A percentile compares a stretch with the other conserved stretches of the same genome.
Evolutionary conservation across 2,797 vertebrate genomes (phyloP).

Genomic region (Arctocebus calabarensis): DNA sequence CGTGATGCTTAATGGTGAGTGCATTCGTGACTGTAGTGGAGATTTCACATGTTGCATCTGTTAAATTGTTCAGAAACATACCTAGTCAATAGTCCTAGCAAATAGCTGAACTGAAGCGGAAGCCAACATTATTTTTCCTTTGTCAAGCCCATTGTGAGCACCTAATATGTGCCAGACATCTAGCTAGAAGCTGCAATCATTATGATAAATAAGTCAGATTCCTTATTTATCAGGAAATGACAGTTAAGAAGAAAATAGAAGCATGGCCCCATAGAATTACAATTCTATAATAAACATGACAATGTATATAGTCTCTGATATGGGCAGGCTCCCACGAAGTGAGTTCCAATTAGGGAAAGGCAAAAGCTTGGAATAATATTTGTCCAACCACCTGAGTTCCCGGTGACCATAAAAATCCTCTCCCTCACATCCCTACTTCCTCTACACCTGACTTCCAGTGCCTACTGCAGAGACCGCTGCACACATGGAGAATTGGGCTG

Average conservation of each 20-base stretch:
- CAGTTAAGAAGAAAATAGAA: not conserved
- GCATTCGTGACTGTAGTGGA: not conserved
- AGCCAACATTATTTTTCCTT: not conserved
- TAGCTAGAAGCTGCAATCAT: not conserved
- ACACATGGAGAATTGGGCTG: not conserved
- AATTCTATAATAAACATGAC: not conserved
- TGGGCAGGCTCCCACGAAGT: not conserved
- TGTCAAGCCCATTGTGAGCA: not conserved
- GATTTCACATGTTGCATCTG: not conserved
- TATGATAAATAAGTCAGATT: not conserved
- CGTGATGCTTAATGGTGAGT: not conserved
- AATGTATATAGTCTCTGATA: not conserved
- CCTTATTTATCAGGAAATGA: not conserved
- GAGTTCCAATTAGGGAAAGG: not conserved
- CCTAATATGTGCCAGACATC: not conserved
- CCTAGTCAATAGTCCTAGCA: slow-evolving; percentile 7
- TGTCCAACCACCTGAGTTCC: not conserved
- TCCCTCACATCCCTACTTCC: not conserved
- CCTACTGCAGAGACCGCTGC: not conserved
- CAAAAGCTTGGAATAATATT: not conserved
- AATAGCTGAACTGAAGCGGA: not conserved
- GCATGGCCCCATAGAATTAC: not conserved
- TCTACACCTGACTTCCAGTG: not conserved
- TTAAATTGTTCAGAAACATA: not conserved
- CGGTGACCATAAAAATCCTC: not conserved